Conservation (phyloP, 2,888 invertebrate genomes). For the Apodemia hepburni region DNA sequence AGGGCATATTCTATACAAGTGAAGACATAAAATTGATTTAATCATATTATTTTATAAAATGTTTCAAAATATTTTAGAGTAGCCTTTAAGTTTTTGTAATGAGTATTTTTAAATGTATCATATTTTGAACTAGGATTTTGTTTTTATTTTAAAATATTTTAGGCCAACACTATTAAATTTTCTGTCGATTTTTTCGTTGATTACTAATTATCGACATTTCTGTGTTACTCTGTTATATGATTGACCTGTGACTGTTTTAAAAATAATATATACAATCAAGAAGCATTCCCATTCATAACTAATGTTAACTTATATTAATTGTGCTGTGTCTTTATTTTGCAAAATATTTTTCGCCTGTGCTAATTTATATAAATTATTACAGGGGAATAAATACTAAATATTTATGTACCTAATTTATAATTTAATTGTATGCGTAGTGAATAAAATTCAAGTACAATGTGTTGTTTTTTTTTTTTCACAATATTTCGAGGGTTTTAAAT, state of each 20-base stretch:
- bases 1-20: background rate
- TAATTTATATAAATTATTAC: conserved; percentile 51
- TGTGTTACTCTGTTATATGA: conserved; percentile 4
- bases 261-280: conserved; percentile 34
- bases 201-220: conserved; percentile 1
- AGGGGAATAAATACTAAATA: background rate
- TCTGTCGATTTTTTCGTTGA: conserved; percentile 20
- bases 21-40: conserved; percentile 4
- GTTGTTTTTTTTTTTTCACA: background rate
- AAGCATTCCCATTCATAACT: conserved; percentile 38
- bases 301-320: conserved; percentile 21
- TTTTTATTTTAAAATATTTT: conserved; percentile 2
- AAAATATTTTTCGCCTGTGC: conserved; percentile 42
- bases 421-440: conserved; percentile 70
- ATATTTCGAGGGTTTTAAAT: too few species aligned
- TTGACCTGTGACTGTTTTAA: conserved; percentile 6
- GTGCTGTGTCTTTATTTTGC: conserved; percentile 18
- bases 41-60: conserved; percentile 8
- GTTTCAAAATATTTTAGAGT: conserved; percentile 7
- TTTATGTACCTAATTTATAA: conserved; percentile 70
- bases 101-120: conserved; percentile 3
- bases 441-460: conserved; percentile 47
- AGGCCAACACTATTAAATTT: conserved; percentile 10
- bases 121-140: conserved; percentile 13
- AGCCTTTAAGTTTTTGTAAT: conserved; percentile 7